phyloP scores from a whole-genome alignment of 2,113 vertebrate species.

The Cinclus cinclus region DNA sequence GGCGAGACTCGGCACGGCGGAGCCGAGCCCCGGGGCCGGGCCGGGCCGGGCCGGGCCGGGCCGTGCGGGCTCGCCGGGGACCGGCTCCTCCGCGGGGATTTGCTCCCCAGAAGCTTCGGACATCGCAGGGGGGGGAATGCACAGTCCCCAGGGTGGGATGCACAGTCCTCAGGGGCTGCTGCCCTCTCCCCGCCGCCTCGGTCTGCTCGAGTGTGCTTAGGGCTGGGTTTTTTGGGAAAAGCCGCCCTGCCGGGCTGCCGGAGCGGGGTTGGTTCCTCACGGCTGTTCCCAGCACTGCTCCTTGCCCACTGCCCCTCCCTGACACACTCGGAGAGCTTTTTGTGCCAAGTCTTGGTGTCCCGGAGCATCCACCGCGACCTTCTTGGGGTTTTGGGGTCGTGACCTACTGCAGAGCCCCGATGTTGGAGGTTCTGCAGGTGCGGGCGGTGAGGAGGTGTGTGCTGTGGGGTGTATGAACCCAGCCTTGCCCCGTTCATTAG shows the following conservation, averaged over 20 bases:
- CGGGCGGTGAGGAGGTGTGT: not conserved
- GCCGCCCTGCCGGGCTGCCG: not conserved
- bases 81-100: not conserved
- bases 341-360: not conserved
- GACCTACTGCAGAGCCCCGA: not conserved
- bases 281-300: not conserved
- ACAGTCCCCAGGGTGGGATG: rapidly evolving
- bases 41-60: not conserved
- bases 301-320: rapidly evolving
- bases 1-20: not conserved
- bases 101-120: not conserved
- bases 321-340: not conserved
- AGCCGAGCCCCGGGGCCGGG: not conserved
- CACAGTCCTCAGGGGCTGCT: rapidly evolving
- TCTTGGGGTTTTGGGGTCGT: not conserved
- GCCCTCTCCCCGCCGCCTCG: rapidly evolving
- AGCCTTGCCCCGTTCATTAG: not conserved
- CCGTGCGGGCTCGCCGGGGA: not conserved
- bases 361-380: rapidly evolving
- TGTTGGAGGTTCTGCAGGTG: not conserved
- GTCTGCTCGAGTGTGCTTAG: rapidly evolving
- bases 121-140: not conserved
- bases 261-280: not conserved
- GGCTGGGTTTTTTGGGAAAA: not conserved
- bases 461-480: not conserved